These are phyloP conservation scores for Athrips mouffetella DNA, from an alignment of 2,888 invertebrate genomes.

Conservation along the genomic window DNA sequence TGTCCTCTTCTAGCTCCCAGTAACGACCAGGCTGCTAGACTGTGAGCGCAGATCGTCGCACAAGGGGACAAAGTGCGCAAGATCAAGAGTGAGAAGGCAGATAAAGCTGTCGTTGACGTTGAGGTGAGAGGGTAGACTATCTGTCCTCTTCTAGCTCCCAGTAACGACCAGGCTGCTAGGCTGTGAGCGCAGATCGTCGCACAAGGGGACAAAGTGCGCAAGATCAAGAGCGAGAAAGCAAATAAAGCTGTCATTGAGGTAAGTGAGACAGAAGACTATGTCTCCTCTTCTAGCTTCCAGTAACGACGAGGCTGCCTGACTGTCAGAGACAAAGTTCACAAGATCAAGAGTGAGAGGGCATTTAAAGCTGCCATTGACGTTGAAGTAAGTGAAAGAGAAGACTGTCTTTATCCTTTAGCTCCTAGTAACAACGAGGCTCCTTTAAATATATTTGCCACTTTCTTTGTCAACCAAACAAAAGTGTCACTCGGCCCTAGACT, in stretches of 20 bases:
- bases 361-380: too few relatives aligned
- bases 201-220: constrained; percentile 85
- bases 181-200: constrained; percentile 59
- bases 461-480: too few relatives aligned
- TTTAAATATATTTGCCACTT: not conserved
- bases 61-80: constrained; percentile 86
- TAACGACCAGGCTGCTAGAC: not conserved
- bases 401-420: too few relatives aligned
- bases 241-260: too few relatives aligned
- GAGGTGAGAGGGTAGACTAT: too few relatives aligned
- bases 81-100: constrained; percentile 82
- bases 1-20: constrained; percentile 9
- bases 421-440: too few relatives aligned
- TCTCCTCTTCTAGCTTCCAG: constrained; percentile 10
- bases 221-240: constrained; percentile 83
- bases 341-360: constrained; percentile 83
- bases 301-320: not conserved
- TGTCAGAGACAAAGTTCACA: constrained; percentile 80
- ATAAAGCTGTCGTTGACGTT: too few relatives aligned
- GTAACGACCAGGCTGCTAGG: not conserved
- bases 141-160: constrained; percentile 10
- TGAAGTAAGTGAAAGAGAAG: too few relatives aligned
- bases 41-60: constrained; percentile 59
- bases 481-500: too few relatives aligned
- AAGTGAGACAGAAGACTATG: too few relatives aligned